These are phyloP conservation scores for Platichthys flesus DNA, from an alignment of 2,113 vertebrate genomes.

Conservation along the genomic window DNA sequence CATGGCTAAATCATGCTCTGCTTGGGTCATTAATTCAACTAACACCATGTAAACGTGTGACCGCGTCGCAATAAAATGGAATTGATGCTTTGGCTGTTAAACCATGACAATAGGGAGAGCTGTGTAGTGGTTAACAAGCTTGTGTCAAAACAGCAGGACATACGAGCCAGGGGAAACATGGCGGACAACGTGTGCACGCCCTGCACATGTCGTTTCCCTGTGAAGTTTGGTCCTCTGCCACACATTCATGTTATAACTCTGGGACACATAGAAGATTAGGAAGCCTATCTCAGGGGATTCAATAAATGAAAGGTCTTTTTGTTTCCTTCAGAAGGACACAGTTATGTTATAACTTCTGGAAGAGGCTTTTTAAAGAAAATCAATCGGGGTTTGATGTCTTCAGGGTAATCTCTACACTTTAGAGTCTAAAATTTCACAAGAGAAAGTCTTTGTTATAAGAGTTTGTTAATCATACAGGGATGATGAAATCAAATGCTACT, in stretches of 20 bases:
- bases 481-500: neutral
- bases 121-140: slow-evolving; percentile 2
- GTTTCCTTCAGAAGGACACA: neutral
- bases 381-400: too few relatives aligned
- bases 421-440: neutral
- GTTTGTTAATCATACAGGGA: too few relatives aligned
- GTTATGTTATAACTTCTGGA: neutral
- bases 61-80: slow-evolving; percentile 49
- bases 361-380: neutral
- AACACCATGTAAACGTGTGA: slow-evolving; percentile 24
- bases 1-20: slow-evolving; percentile 34
- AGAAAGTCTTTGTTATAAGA: neutral
- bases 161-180: slow-evolving; percentile 18
- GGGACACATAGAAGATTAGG: neutral
- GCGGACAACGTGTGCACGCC: slow-evolving; percentile 13
- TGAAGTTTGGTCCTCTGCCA: neutral
- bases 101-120: slow-evolving; percentile 17
- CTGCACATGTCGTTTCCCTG: slow-evolving; percentile 7
- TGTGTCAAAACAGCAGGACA: neutral
- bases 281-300: neutral
- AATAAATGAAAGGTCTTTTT: neutral
- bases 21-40: slow-evolving; percentile 38
- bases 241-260: neutral
- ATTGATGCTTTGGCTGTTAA: slow-evolving; percentile 39
- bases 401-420: too few relatives aligned